Evolutionary conservation across 1,140 invertebrate genomes (phyloP), one percentile per base, ranked within the genome.

Genomic region (Drosophila nannoptera): DNA sequence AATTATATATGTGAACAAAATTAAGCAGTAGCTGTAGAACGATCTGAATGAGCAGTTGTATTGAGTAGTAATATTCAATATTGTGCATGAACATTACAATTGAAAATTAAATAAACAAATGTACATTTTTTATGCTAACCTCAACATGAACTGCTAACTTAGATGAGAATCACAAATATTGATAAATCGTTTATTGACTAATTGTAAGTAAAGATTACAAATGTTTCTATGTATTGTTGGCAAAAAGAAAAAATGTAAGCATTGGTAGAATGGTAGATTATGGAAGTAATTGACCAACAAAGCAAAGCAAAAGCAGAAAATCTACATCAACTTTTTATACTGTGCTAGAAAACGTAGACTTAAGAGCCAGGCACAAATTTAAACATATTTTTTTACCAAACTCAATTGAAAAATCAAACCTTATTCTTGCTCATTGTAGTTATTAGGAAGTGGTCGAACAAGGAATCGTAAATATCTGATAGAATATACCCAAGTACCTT

Each of bases 401-500:
- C 40, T 62, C 32, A 62, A 75, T 56, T 35, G n/a, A 55, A 46
- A 67, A 50, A 48, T 35, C 9, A 52, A 69, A 62, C 78, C 78
- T 78, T 78, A 69, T 50, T 69, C 61, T 80, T 84, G 81, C 81
- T 86, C 81, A 84, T 86, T 43, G 60, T 78, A 83, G 72, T 75
- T 78, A 83, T 42, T 38, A 59, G 52, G 50, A 42, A 62, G 55
- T 64, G 54, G 50, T 61, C 43, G 49, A 14, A 64, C 22, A 43
- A 22, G 42, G 43, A 69, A 54, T 53, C 58, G 66, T 65, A 56
- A 67, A 83, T 73, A 61, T 75, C 43, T 64, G 53, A 72, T 76
- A 60, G 73, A 65, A 49, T 81, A 80, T 81, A 86, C 81, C 81
- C 81, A 84, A 86, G 81, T 84, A 84, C 81, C 81, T 84, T 80